A percentile compares a stretch with the other conserved stretches of the same genome.
These are phyloP conservation scores for Pocillopora verrucosa DNA, from an alignment of 64 coral and sea anemone species.

Conservation along the genomic window DNA sequence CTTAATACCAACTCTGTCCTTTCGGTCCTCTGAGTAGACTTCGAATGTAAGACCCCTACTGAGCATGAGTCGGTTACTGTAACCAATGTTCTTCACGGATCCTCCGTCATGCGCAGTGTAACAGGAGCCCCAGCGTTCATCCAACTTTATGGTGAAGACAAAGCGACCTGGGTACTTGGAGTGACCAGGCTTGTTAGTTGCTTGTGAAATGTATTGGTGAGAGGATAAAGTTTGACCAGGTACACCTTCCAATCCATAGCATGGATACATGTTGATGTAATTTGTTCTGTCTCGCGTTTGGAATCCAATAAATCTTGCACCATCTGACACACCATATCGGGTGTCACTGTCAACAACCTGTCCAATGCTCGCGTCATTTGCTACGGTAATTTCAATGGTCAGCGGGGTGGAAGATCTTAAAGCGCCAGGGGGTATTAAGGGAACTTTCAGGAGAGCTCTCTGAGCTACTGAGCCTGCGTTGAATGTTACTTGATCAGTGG, in stretches of 20 bases:
- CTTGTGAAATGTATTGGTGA: background rate
- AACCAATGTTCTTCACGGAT: background rate
- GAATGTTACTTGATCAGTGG: background rate
- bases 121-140: background rate
- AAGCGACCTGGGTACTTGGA: slow-evolving; percentile 6
- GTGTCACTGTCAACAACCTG: slow-evolving; percentile 8
- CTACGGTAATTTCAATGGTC: slow-evolving; percentile 9
- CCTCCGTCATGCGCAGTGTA: slow-evolving; percentile 25
- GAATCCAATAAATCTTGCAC: slow-evolving; percentile 11
- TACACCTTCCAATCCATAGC: background rate
- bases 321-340: slow-evolving; percentile 27
- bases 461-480: slow-evolving; percentile 4
- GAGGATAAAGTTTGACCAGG: background rate
- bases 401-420: background rate
- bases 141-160: slow-evolving; percentile 6
- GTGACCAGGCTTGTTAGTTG: background rate
- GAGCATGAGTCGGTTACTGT: background rate
- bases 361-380: slow-evolving; percentile 32
- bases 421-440: background rate
- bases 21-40: background rate
- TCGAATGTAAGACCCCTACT: background rate
- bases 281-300: background rate
- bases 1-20: slow-evolving; percentile 1
- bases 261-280: background rate
- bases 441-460: background rate